Evolutionary conservation across 2,113 vertebrate species (phyloP).

Genomic region (Alouatta palliata): DNA sequence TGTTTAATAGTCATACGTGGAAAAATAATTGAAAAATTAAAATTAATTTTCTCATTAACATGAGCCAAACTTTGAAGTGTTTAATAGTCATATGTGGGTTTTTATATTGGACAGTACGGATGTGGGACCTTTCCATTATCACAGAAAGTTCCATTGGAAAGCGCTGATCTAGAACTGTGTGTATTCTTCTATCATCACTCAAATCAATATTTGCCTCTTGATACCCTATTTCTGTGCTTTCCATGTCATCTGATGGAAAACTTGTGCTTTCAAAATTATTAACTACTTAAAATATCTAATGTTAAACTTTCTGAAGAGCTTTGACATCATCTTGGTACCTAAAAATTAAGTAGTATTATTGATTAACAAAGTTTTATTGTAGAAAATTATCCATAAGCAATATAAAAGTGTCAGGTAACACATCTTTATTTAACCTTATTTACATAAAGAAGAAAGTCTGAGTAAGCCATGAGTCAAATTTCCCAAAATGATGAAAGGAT

Average conservation of each 20-base stretch:
- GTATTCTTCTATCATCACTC: not conserved
- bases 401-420: not conserved
- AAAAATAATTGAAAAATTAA: not conserved
- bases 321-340: not conserved
- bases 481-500: constrained; percentile 12
- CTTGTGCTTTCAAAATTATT: not conserved
- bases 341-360: not conserved
- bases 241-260: not conserved
- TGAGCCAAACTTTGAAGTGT: not conserved
- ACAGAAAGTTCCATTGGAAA: not conserved
- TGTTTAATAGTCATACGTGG: not conserved
- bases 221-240: not conserved
- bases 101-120: not conserved
- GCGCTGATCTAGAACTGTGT: not conserved
- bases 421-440: constrained; percentile 48
- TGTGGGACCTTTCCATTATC: not conserved
- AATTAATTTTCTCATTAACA: not conserved
- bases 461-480: not conserved
- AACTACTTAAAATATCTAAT: not conserved
- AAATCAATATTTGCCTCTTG: not conserved
- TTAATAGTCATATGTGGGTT: not conserved
- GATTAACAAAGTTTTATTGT: constrained; percentile 51
- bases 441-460: constrained; percentile 39
- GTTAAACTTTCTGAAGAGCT: constrained; percentile 37
- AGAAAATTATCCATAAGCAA: constrained; percentile 47